A percentile compares a stretch with the other conserved stretches of the same genome.
These are phyloP conservation scores for Spondyliosoma cantharus DNA, from an alignment of 2,797 vertebrate species.

Conservation along the genomic window DNA sequence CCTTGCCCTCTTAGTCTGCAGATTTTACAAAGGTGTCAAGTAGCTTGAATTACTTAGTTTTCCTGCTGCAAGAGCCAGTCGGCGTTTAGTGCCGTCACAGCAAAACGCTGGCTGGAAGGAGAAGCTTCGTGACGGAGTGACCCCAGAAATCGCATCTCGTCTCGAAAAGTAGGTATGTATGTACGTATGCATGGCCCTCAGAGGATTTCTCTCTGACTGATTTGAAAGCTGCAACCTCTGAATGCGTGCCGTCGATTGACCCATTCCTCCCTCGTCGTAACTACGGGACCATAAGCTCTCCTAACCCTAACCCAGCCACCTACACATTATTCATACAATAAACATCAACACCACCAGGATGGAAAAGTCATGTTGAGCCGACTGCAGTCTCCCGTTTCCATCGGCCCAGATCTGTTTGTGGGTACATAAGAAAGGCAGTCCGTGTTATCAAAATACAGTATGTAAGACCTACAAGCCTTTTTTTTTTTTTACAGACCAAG, in stretches of 20 bases:
- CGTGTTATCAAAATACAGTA: slow-evolving; percentile 25
- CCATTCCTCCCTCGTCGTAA: neutral
- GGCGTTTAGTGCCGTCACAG: slow-evolving; percentile 31
- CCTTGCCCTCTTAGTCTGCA: slow-evolving; percentile 49
- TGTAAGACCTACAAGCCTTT: neutral
- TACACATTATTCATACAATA: slow-evolving; percentile 23
- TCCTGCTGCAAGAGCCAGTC: slow-evolving; percentile 30
- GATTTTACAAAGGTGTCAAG: slow-evolving; percentile 57
- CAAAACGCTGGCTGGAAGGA: neutral
- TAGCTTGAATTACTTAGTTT: slow-evolving; percentile 37
- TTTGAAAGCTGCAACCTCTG: neutral
- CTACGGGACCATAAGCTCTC: neutral
- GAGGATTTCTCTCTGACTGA: neutral
- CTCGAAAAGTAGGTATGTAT: no score
- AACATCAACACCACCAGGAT: slow-evolving; percentile 39
- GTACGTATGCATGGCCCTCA: neutral
- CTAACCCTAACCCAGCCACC: no score
- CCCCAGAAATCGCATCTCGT: slow-evolving; percentile 1
- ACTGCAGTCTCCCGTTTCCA: slow-evolving; percentile 56
- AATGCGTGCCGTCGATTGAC: neutral
- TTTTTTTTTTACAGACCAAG: neutral
- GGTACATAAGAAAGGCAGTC: slow-evolving; percentile 30
- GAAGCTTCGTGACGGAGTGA: slow-evolving; percentile 9
- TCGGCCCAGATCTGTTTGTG: slow-evolving; percentile 47
- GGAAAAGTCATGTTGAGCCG: slow-evolving; percentile 37